Evolutionary conservation across 1,140 invertebrate species (phyloP).

Genomic region (Neomicropteryx cornuta): DNA sequence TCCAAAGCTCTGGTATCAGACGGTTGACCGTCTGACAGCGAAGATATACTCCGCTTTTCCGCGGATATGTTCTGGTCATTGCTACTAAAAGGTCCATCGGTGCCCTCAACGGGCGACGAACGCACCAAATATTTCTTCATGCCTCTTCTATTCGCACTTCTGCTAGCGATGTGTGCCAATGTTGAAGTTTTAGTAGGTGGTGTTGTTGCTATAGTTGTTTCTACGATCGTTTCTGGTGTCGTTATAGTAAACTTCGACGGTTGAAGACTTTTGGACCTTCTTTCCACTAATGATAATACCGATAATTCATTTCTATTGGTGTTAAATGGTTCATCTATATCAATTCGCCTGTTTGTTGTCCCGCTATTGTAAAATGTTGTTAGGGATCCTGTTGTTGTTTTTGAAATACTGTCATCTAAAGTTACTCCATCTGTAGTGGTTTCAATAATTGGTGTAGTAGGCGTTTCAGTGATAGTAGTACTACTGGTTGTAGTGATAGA

Average conservation of each 20-base stretch:
- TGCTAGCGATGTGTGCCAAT: slow-evolving; percentile 21
- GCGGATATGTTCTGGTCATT: too few species aligned
- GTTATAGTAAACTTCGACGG: too few species aligned
- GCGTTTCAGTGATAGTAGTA: too few species aligned
- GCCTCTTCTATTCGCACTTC: slow-evolving; percentile 15
- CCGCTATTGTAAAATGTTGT: too few species aligned
- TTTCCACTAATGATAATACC: slow-evolving; percentile 10
- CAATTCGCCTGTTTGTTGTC: too few species aligned
- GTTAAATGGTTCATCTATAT: too few species aligned
- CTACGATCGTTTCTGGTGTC: slow-evolving; percentile 3
- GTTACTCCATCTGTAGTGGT: too few species aligned
- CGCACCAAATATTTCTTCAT: slow-evolving; percentile 20
- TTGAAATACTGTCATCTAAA: too few species aligned
- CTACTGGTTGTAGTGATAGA: slow-evolving; percentile 5
- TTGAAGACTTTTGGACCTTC: slow-evolving; percentile 33
- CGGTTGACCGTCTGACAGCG: slow-evolving; percentile 30
- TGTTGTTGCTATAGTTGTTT: slow-evolving; percentile 16
- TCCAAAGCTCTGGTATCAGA: slow-evolving; percentile 69
- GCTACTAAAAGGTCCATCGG: slow-evolving; percentile 20
- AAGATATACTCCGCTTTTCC: slow-evolving; percentile 33
- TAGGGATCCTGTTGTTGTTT: too few species aligned
- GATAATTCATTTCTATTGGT: too few species aligned
- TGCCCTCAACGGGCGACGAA: slow-evolving; percentile 18
- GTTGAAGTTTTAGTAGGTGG: slow-evolving; percentile 12
- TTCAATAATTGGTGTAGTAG: slow-evolving; percentile 10